Conservation (phyloP, 2,888 invertebrate species). For the Homarus gammarus region DNA sequence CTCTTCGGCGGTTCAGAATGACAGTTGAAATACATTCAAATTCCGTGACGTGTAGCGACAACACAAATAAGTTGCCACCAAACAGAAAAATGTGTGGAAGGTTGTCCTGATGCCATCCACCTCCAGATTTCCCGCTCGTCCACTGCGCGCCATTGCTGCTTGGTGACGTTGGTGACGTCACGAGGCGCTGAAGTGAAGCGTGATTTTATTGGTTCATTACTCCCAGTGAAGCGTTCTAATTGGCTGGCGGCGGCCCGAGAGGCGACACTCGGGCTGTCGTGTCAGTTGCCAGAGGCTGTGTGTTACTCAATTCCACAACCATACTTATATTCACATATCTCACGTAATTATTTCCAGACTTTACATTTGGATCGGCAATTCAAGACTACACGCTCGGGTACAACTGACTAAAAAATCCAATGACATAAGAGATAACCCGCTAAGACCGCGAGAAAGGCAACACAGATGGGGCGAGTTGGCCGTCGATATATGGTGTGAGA, state of each 20-base stretch:
- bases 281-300: slow-evolving; percentile 26
- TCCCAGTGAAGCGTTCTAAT: slow-evolving; percentile 63
- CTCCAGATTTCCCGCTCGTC: slow-evolving; percentile 37
- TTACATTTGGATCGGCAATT: slow-evolving; percentile 26
- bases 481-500: slow-evolving; percentile 58
- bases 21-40: slow-evolving; percentile 64
- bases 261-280: slow-evolving; percentile 46
- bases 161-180: slow-evolving; percentile 69
- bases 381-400: slow-evolving; percentile 21
- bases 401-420: neutral
- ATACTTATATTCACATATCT: slow-evolving; percentile 46
- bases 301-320: slow-evolving; percentile 9
- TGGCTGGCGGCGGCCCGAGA: slow-evolving; percentile 61
- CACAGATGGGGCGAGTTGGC: slow-evolving; percentile 37
- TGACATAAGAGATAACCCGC: neutral
- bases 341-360: slow-evolving; percentile 45
- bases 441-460: slow-evolving; percentile 29
- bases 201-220: slow-evolving; percentile 69
- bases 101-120: slow-evolving; percentile 37
- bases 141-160: slow-evolving; percentile 69
- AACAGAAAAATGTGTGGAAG: slow-evolving; percentile 43
- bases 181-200: slow-evolving; percentile 57
- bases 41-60: slow-evolving; percentile 46
- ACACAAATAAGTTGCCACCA: slow-evolving; percentile 63
- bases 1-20: slow-evolving; percentile 27